phyloP scores from a whole-genome alignment of 2,888 invertebrate genomes.

The Microdon myrmicae region DNA sequence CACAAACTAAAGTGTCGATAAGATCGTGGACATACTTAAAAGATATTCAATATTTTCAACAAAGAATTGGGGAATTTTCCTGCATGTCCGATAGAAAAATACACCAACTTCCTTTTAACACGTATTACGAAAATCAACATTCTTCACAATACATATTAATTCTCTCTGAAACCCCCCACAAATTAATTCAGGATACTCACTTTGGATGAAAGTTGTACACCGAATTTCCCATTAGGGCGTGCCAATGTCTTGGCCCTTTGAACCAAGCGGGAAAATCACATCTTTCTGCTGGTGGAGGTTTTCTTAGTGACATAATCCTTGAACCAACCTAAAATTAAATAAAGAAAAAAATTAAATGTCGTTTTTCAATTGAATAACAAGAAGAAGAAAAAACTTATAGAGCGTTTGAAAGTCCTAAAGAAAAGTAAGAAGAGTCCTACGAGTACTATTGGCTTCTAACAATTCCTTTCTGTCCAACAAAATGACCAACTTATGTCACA shows the following conservation, averaged over 20 bases:
- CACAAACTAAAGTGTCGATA: no score
- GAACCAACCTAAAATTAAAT: conserved; percentile 63
- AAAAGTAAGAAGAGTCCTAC: no score
- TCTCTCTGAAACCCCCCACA: conserved; percentile 1
- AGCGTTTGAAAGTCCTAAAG: no score
- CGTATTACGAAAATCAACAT: background rate
- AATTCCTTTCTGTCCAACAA: no score
- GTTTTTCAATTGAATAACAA: conserved; percentile 35
- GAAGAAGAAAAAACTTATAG: conserved; percentile 26
- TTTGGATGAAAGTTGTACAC: conserved; percentile 86
- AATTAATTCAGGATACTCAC: conserved; percentile 57
- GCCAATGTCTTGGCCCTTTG: conserved; percentile 86
- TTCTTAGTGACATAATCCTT: conserved; percentile 66
- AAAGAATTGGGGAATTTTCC: no score
- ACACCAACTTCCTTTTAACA: background rate
- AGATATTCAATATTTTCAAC: no score
- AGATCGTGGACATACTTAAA: no score
- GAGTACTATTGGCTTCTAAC: no score
- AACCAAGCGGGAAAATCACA: conserved; percentile 91
- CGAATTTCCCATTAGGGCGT: conserved; percentile 86
- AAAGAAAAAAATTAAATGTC: conserved; percentile 36
- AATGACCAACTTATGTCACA: no score
- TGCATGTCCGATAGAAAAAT: no score
- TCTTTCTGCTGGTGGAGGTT: conserved; percentile 66
- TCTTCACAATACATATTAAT: conserved; percentile 1